These are phyloP conservation scores for Smittia aterrima DNA, from an alignment of 2,888 invertebrate species.

Conservation along the genomic window DNA sequence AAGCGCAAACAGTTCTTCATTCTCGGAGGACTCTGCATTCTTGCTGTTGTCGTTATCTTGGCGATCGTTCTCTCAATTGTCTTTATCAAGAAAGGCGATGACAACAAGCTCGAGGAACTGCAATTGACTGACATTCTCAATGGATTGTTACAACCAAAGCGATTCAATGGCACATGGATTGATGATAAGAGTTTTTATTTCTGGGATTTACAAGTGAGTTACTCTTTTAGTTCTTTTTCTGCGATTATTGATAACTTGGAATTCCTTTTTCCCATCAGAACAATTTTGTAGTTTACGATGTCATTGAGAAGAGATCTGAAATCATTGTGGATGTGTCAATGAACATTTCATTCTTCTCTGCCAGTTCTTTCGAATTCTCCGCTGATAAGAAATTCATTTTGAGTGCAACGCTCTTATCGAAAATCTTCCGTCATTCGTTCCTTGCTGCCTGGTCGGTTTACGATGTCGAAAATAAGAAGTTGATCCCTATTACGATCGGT, in stretches of 20 bases:
- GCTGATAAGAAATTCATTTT: constrained; percentile 65
- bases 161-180: constrained; percentile 81
- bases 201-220: constrained; percentile 54
- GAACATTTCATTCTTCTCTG: constrained; percentile 46
- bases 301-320: background rate
- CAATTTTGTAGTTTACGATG: constrained; percentile 31
- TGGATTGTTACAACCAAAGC: constrained; percentile 63
- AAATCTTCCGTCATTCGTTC: constrained; percentile 80
- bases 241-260: constrained; percentile 10
- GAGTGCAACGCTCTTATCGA: constrained; percentile 62
- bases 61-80: constrained; percentile 60
- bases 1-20: constrained; percentile 59
- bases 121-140: constrained; percentile 70
- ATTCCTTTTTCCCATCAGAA: constrained; percentile 29
- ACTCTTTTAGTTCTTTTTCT: too few species aligned
- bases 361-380: constrained; percentile 61
- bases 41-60: constrained; percentile 61
- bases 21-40: constrained; percentile 58
- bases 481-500: constrained; percentile 48
- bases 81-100: constrained; percentile 50
- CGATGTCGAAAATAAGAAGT: constrained; percentile 58
- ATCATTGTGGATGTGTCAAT: background rate
- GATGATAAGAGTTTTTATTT: constrained; percentile 67
- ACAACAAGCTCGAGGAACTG: constrained; percentile 50
- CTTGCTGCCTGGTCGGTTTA: constrained; percentile 70